These are phyloP conservation scores for Knipowitschia caucasica DNA, from an alignment of 2,797 vertebrate genomes.

Conservation along the genomic window DNA sequence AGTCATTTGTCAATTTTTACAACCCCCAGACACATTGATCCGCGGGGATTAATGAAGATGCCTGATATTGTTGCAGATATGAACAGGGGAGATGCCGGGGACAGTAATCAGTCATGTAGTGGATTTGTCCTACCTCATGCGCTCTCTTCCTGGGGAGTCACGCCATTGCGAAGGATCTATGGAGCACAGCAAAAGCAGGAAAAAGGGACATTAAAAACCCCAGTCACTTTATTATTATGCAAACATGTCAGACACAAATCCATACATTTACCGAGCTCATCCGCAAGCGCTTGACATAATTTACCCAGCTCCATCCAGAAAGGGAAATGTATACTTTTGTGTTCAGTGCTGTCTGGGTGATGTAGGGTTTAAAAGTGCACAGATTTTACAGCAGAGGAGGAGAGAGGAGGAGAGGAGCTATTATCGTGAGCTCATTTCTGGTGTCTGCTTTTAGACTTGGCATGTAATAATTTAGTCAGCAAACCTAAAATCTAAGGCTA, in stretches of 20 bases:
- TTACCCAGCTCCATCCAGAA: conserved; percentile 26
- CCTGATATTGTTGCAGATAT: conserved; percentile 80
- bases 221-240: conserved; percentile 53
- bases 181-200: conserved; percentile 52
- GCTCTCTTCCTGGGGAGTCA: conserved; percentile 74
- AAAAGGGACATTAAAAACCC: conserved; percentile 56
- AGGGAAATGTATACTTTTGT: conserved; percentile 54
- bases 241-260: conserved; percentile 38
- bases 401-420: conserved; percentile 32
- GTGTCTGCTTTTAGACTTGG: conserved; percentile 77
- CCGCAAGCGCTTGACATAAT: conserved; percentile 31
- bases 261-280: conserved; percentile 51
- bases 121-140: conserved; percentile 79
- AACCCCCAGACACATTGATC: conserved; percentile 81
- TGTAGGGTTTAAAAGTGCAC: conserved; percentile 28
- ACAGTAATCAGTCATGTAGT: conserved; percentile 77
- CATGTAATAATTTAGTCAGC: conserved; percentile 85
- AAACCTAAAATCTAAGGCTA: conserved; percentile 88
- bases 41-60: conserved; percentile 78
- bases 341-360: conserved; percentile 39
- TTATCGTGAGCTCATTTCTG: conserved; percentile 42
- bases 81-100: conserved; percentile 74
- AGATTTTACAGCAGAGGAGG: conserved; percentile 36
- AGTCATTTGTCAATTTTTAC: conserved; percentile 84
- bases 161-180: conserved; percentile 69